Evolutionary conservation across 1,140 invertebrate species (phyloP), one percentile per base, ranked within the genome.

Genomic region (Mycetomoellerius zeteki): DNA sequence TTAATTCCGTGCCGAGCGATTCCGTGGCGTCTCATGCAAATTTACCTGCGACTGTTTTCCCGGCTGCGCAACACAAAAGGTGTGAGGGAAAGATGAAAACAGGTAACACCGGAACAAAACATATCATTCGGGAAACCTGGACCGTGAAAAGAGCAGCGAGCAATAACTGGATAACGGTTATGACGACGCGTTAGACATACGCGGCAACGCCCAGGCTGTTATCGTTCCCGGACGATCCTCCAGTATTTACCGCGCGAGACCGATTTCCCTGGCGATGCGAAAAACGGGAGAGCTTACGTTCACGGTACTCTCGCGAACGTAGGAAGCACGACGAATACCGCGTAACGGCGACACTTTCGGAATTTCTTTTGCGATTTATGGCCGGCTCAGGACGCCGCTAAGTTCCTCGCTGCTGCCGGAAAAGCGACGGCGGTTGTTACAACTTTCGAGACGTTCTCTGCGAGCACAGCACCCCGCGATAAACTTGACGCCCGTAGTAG

Each of bases 301-400:
- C 16, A 10, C 60, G 33, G 37, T 47, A 21, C 21, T 47, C 37
- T 24, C 65, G 72, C 43, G 30, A 10, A 27, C 47, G 30, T n/a
- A n/a, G 47, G 19, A 33, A 69, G 43, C 58, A 54, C 75, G 76
- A 80, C n/a, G 62, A 62, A 67, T 27, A 71, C 16, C 54, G 30
- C 47, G 64, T 69, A 80, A 84, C 54, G 65, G 85, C 85, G 77
- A 82, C 85, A 89, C 73, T 87, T 89, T 90, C 19, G 65, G 73
- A 90, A 90, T 90, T 89, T 89, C 89, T 89, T 87, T 77, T 50
- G 50, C 77, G 72, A 90, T 90, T 90, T 90, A 87, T 90, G 43
- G 62, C 78, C 85, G 52, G 75, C 75, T 89, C 84, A 89, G 82
- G 50, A 24, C 82, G 88, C 78, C 87, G 84, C 82, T 89, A 85